phyloP scores from a whole-genome alignment of 2,113 vertebrate genomes.

The Cephalopholis sonnerati region DNA sequence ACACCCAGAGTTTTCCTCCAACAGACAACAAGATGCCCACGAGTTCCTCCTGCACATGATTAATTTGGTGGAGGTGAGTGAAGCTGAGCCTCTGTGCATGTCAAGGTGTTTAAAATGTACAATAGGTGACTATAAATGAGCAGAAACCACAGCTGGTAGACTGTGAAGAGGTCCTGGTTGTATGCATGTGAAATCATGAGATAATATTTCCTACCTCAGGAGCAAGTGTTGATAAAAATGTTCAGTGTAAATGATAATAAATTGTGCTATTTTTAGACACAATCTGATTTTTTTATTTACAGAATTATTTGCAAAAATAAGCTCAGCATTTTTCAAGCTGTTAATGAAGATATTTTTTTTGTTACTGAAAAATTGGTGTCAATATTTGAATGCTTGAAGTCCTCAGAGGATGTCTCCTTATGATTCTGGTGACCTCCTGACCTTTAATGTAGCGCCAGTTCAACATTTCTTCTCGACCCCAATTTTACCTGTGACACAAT shows the following conservation, averaged over 20 bases:
- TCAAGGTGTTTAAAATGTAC: neutral
- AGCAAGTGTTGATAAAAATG: neutral
- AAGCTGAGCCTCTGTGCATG: neutral
- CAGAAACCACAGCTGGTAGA: neutral
- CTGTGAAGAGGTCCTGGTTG: neutral
- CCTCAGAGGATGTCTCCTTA: too few relatives aligned
- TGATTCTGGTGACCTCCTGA: too few relatives aligned
- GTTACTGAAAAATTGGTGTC: neutral
- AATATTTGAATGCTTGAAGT: neutral
- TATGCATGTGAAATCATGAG: neutral
- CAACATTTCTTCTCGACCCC: too few relatives aligned
- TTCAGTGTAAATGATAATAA: too few relatives aligned
- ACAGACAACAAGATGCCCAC: conserved; percentile 94
- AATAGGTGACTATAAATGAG: neutral
- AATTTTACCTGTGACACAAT: too few relatives aligned
- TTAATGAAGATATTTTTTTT: neutral
- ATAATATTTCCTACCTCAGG: neutral
- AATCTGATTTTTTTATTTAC: neutral
- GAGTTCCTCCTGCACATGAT: conserved; percentile 95
- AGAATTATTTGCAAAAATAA: neutral
- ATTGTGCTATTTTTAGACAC: neutral
- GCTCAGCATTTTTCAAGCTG: neutral
- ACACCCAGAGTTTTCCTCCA: conserved; percentile 96
- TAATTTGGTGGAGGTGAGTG: conserved; percentile 93
- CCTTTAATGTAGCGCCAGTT: too few relatives aligned